phyloP scores from a whole-genome alignment of 2,113 vertebrate genomes.

The Paratilapia polleni region DNA sequence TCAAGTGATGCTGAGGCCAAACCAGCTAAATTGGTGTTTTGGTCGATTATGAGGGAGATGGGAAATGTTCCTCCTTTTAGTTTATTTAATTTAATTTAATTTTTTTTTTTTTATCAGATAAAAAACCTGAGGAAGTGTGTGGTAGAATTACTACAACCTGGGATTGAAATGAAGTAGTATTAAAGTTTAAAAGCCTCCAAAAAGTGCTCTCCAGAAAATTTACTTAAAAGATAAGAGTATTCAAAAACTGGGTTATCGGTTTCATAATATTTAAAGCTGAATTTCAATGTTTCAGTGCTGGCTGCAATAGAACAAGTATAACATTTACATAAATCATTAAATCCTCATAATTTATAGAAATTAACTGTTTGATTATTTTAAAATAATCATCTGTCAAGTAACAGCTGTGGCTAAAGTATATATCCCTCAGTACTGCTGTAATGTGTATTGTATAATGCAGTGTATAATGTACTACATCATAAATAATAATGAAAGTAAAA shows the following conservation, averaged over 20 bases:
- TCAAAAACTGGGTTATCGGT: background rate
- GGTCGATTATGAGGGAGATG: background rate
- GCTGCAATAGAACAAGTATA: background rate
- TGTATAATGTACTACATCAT: background rate
- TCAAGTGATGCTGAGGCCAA: background rate
- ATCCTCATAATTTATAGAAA: background rate
- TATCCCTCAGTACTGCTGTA: background rate
- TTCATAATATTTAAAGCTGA: background rate
- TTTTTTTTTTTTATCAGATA: background rate
- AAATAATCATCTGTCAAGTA: background rate
- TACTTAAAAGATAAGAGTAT: too few species aligned
- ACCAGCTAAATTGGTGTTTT: background rate
- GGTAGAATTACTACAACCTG: background rate
- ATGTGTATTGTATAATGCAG: background rate
- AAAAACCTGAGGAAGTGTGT: background rate
- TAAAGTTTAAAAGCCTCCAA: background rate
- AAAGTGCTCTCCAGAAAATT: background rate
- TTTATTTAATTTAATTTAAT: too few species aligned
- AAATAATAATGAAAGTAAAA: background rate
- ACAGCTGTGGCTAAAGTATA: too few species aligned
- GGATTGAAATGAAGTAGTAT: background rate
- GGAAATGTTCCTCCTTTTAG: background rate
- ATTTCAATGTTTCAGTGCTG: background rate
- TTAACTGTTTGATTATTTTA: too few species aligned
- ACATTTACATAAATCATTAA: background rate